Conservation (phyloP, 1,140 invertebrate genomes). For the Tetragnatha versicolor region DNA sequence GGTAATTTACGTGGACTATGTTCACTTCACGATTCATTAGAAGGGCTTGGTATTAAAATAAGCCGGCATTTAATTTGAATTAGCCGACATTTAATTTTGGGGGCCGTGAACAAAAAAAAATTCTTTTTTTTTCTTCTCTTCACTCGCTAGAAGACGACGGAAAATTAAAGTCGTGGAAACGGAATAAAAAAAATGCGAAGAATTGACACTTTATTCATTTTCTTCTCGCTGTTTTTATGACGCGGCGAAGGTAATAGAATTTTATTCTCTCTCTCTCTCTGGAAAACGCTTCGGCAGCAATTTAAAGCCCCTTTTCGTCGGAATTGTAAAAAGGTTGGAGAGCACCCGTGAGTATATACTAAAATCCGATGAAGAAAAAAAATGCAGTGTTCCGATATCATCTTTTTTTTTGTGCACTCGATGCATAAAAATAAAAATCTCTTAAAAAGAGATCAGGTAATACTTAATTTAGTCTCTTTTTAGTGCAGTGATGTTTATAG, state of each 20-base stretch:
- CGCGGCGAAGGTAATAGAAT: constrained; percentile 32
- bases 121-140: constrained; percentile 13
- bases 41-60: constrained; percentile 38
- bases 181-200: neutral
- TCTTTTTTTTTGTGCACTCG: too few relatives aligned
- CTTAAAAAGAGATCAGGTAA: too few relatives aligned
- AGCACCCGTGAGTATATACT: too few relatives aligned
- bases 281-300: constrained; percentile 32
- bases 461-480: too few relatives aligned
- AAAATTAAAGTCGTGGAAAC: constrained; percentile 48
- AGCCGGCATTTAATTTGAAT: constrained; percentile 51
- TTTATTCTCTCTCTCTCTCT: too few relatives aligned
- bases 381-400: too few relatives aligned
- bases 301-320: too few relatives aligned
- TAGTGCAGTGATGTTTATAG: too few relatives aligned
- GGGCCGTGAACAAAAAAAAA: constrained; percentile 3
- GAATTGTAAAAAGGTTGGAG: too few relatives aligned
- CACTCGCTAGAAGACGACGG: neutral
- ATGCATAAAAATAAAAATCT: too few relatives aligned
- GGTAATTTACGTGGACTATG: constrained; percentile 44
- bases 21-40: constrained; percentile 48
- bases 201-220: constrained; percentile 48
- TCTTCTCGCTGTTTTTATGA: constrained; percentile 15
- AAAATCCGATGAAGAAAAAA: too few relatives aligned
- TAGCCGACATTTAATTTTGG: constrained; percentile 50